phyloP scores from a whole-genome alignment of 1,140 invertebrate genomes.

The Elysia chlorotica region DNA sequence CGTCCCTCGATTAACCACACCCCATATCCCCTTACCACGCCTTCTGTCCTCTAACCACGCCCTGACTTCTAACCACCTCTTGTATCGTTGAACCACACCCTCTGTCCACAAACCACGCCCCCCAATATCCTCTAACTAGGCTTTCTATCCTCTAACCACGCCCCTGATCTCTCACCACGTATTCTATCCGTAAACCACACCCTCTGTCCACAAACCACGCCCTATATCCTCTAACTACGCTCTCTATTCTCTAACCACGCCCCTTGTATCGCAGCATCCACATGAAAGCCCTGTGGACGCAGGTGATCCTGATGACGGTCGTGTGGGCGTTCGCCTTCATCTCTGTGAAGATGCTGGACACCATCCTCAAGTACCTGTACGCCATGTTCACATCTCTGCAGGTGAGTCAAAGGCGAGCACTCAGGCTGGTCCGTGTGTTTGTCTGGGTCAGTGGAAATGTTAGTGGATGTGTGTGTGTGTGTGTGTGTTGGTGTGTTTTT shows the following conservation, averaged over 20 bases:
- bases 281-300: slow-evolving; percentile 60
- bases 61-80: too few species aligned
- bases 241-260: background rate
- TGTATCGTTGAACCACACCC: too few species aligned
- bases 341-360: slow-evolving; percentile 50
- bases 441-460: background rate
- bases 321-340: slow-evolving; percentile 59
- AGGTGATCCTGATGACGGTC: slow-evolving; percentile 55
- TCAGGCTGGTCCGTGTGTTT: background rate
- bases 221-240: too few species aligned
- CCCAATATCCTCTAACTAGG: too few species aligned
- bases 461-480: background rate
- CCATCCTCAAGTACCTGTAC: slow-evolving; percentile 58
- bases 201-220: too few species aligned
- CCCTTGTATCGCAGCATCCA: slow-evolving; percentile 48
- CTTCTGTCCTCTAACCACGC: too few species aligned
- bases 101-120: too few species aligned
- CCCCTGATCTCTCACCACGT: too few species aligned
- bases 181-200: too few species aligned
- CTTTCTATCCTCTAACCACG: too few species aligned
- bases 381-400: slow-evolving; percentile 59
- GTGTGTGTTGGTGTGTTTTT: background rate
- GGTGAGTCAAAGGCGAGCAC: slow-evolving; percentile 36
- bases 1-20: too few species aligned
- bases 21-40: too few species aligned